Base-by-base conservation (phyloP, 2,113 vertebrate species). In the Pteronura brasiliensis region DNA sequence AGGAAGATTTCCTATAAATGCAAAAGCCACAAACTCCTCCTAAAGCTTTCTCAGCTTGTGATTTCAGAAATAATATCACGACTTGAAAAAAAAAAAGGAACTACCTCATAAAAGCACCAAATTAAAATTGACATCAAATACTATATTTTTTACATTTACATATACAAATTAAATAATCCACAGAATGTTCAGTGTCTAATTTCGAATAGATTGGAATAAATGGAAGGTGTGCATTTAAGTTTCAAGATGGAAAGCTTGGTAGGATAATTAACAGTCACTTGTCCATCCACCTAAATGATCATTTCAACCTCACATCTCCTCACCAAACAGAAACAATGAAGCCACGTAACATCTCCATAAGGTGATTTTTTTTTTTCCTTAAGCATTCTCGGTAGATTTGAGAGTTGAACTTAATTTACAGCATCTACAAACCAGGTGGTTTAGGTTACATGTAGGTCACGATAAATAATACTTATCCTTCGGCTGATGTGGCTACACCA, bases 371-470 rank as follows among this genome's bases (percentile, higher is more conserved):
- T 17, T 85, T 83, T 85, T 83, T 74, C 36, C 69, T 79, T 0
- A 65, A 83, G n/a, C n/a, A 94, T 42, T 94, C 95, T 90, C 34
- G 8, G 42, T 71, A 96, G 81, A 92, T 83, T 93, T 86, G 72
- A 85, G 91, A 97, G 92, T 85, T 63, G 71, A 96, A 97, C 86
- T 97, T 93, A 80, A 97, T 98, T 97, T 93, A 77, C 84, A 79
- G 57, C 42, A 88, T 90, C 96, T 96, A 67, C n/a, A 61, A 95
- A 93, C 94, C 97, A 97, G 96, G 98, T 95, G 80, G 96, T 93
- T 98, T 97, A 83, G 84, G 96, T 98, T 97, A 95, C 97, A 90
- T 52, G 95, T 61, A 97, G 98, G 98, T 98, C 98, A 97, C 18
- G 36, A 97, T 93, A 98, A 98, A 97, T 97, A 98, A 97, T 79